phyloP scores from a whole-genome alignment of 2,888 invertebrate species.

The Muscina levida region DNA sequence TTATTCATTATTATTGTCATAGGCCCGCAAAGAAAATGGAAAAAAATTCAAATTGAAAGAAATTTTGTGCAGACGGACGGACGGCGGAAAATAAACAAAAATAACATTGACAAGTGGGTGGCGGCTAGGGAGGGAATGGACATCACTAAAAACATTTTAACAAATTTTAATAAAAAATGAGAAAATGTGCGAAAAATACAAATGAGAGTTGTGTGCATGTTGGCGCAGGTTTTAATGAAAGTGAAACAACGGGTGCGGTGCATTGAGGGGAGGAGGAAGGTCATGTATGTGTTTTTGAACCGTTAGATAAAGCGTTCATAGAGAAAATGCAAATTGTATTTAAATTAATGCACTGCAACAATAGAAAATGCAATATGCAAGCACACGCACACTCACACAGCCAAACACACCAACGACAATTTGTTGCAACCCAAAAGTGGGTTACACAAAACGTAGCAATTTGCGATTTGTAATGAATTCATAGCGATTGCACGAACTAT shows the following conservation, averaged over 20 bases:
- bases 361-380: neutral
- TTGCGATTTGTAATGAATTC: neutral
- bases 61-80: slow-evolving; percentile 25
- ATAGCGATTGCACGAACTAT: neutral
- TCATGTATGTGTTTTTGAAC: too few species aligned
- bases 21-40: slow-evolving; percentile 24
- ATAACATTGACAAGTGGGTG: slow-evolving; percentile 28
- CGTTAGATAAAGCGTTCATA: neutral
- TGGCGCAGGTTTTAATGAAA: neutral
- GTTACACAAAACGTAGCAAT: slow-evolving; percentile 51
- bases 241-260: too few species aligned
- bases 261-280: neutral
- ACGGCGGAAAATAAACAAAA: slow-evolving; percentile 21
- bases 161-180: slow-evolving; percentile 51
- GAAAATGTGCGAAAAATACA: neutral
- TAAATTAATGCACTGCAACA: slow-evolving; percentile 20
- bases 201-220: neutral
- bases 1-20: neutral
- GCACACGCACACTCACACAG: too few species aligned
- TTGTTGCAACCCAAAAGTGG: slow-evolving; percentile 42
- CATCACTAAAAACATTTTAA: slow-evolving; percentile 14
- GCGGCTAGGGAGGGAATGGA: slow-evolving; percentile 3
- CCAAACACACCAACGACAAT: neutral
- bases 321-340: slow-evolving; percentile 39
- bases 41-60: slow-evolving; percentile 37